These are phyloP conservation scores for Panthera uncia DNA, from an alignment of 2,113 vertebrate species.

Conservation along the genomic window DNA sequence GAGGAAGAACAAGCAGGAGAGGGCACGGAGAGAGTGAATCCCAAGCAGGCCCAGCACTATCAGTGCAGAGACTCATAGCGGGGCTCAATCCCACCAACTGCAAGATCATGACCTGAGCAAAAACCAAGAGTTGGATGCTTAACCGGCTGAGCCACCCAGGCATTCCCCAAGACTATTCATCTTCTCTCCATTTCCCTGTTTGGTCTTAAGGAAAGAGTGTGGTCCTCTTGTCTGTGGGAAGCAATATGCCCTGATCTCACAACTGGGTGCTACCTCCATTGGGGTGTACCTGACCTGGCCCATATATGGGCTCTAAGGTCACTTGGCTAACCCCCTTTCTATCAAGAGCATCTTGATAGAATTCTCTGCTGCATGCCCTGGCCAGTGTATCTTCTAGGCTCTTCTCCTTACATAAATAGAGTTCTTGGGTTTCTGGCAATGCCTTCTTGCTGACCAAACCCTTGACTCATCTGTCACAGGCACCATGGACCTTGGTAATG, in stretches of 20 bases:
- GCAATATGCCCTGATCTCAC: not conserved
- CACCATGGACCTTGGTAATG: not conserved
- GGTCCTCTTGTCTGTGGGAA: not conserved
- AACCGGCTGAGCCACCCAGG: too few species aligned
- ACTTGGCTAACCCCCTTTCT: not conserved
- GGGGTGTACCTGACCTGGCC: not conserved
- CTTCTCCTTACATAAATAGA: not conserved
- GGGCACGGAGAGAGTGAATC: too few species aligned
- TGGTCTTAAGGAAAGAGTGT: not conserved
- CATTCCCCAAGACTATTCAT: not conserved
- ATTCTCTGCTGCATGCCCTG: not conserved
- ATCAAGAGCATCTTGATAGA: not conserved
- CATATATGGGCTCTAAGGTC: too few species aligned
- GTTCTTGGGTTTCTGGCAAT: not conserved
- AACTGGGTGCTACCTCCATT: not conserved
- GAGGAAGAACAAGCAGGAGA: too few species aligned
- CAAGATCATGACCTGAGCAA: too few species aligned
- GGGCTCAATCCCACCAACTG: too few species aligned
- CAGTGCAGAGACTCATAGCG: too few species aligned
- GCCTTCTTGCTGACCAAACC: not conserved
- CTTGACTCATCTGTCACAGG: not conserved
- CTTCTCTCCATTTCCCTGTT: not conserved
- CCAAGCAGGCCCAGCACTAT: too few species aligned
- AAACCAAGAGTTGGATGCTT: too few species aligned
- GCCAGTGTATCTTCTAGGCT: not conserved